A percentile compares a stretch with the other conserved stretches of the same genome.
Conservation (phyloP, 1,140 invertebrate genomes). For the Goniozus legneri region DNA sequence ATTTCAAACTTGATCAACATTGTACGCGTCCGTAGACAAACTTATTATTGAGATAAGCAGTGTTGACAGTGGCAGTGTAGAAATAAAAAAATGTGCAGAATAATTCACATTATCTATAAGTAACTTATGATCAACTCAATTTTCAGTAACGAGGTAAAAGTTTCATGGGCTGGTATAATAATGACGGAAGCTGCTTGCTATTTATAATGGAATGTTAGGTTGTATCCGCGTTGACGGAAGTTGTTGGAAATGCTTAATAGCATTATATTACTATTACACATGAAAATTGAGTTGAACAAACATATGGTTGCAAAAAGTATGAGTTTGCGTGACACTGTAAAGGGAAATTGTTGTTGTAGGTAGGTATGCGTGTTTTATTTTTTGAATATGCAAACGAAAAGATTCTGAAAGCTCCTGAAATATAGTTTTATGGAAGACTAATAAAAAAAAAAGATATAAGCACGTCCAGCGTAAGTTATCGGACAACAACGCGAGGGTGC, state of each 20-base stretch:
- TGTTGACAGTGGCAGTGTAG: background rate
- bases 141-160: background rate
- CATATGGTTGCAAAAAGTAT: slow-evolving; percentile 12
- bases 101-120: slow-evolving; percentile 3
- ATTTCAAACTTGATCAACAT: background rate
- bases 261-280: slow-evolving; percentile 15
- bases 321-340: slow-evolving; percentile 11
- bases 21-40: background rate
- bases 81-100: slow-evolving; percentile 10
- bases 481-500: slow-evolving; percentile 1
- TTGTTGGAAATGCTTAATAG: slow-evolving; percentile 17
- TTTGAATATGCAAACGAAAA: slow-evolving; percentile 16
- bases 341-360: slow-evolving; percentile 4
- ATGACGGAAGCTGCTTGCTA: slow-evolving; percentile 13
- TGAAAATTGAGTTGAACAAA: slow-evolving; percentile 15
- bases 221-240: slow-evolving; percentile 32
- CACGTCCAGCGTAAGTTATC: slow-evolving; percentile 14
- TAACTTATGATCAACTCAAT: background rate
- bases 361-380: slow-evolving; percentile 11
- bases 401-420: slow-evolving; percentile 10
- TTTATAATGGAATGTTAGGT: slow-evolving; percentile 24
- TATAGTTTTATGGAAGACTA: slow-evolving; percentile 15
- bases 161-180: slow-evolving; percentile 15
- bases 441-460: slow-evolving; percentile 11
- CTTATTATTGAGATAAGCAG: no score